Evolutionary conservation across 2,797 vertebrate genomes (phyloP), one percentile per base, ranked within the genome.

Genomic region (Heterohyrax brucei): DNA sequence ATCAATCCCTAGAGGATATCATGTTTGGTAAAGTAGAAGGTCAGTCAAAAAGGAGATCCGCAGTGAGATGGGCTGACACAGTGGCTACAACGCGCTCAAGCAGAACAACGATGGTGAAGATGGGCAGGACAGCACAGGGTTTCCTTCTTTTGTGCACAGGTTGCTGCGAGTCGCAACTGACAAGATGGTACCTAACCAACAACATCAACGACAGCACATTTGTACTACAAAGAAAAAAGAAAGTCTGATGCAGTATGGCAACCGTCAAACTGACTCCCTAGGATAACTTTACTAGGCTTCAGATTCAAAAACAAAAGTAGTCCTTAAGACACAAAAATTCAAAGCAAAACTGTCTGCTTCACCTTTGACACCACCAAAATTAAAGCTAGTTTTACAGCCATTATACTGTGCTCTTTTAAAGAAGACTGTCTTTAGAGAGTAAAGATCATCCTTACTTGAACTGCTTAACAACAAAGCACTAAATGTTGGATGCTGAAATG

Each of bases 401-500:
- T 18, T 28, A 61, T 56, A 89, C 30, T 59, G 9, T 87, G 48
- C 28, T 53, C 50, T 48, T 82, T 82, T 73, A 88, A 86, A 86
- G 66, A 92, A 76, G 39, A 89, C 22, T 62, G 21, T 68, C 68
- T 59, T 86, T 87, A 90, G 22, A 90, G 21, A 72, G n/a, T 16
- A 83, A 50, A 3, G 48, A 44, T 28, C 59, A 87, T 84, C 61
- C 33, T 92, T 77, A 92, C 24, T 78, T 76, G 61, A 92, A 53
- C 21, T 85, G 26, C 77, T 91, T 64, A 81, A 81, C 21, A 93
- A 82, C 39, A 84, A 88, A 90, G 28, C 46, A 84, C 50, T 81
- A 87, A 93, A 88, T 93, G 77, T 0, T 64, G 16, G 7, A 94
- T 76, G 39, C 68, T 22, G 33, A 91, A 93, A 93, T 91, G 77